Evolutionary conservation across 2,888 invertebrate genomes (phyloP).

Genomic region (Desoria tigrina): DNA sequence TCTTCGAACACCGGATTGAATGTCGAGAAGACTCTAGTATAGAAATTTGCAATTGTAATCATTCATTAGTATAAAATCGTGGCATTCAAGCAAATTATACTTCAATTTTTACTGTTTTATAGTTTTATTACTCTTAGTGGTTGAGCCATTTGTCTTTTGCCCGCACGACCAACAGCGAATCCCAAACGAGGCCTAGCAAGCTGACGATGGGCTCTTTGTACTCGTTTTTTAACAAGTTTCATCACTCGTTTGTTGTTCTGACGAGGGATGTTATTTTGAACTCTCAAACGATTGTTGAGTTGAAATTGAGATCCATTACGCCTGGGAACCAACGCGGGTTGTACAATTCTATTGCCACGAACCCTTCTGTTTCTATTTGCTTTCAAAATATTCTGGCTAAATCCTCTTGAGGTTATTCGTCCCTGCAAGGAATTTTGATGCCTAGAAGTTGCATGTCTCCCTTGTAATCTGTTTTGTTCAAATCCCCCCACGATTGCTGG

Average conservation of each 20-base stretch:
- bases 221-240: constrained; percentile 42
- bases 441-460: too few species aligned
- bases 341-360: neutral
- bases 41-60: neutral
- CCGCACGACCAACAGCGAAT: neutral
- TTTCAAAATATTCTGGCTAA: neutral
- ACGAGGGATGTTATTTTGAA: neutral
- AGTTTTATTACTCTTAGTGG: too few species aligned
- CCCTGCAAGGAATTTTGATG: too few species aligned
- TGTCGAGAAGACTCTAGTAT: neutral
- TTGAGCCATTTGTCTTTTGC: too few species aligned
- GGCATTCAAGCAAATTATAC: too few species aligned
- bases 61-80: too few species aligned
- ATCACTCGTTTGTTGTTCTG: constrained; percentile 24
- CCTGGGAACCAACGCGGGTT: neutral
- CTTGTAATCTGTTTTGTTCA: too few species aligned
- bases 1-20: neutral
- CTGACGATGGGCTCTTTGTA: constrained; percentile 37
- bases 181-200: neutral
- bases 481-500: neutral
- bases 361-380: neutral
- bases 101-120: too few species aligned
- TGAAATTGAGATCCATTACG: constrained; percentile 2
- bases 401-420: neutral
- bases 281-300: neutral